Conservation (phyloP, 2,888 invertebrate genomes). For the Drosophila ezoana region DNA sequence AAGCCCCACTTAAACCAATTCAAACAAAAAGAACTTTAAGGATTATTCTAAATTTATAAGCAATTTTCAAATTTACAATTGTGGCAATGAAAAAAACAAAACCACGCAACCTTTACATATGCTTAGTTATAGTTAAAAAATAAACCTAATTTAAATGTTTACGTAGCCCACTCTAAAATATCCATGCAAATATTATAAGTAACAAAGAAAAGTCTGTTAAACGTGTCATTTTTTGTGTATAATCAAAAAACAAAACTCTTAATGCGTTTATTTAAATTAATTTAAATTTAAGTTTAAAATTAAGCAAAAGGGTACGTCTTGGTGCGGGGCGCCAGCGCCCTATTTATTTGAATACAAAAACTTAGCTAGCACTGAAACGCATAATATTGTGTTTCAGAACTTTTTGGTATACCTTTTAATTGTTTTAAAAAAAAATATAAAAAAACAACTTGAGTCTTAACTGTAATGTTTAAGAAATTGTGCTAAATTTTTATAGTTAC, state of each 20-base stretch:
- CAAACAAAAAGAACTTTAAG: conserved; percentile 21
- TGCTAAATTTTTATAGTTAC: conserved; percentile 73
- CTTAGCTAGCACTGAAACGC: conserved; percentile 63
- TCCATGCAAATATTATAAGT: conserved; percentile 42
- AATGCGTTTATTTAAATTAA: conserved; percentile 59
- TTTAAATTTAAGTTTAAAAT: conserved; percentile 54
- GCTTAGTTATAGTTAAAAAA: conserved; percentile 49
- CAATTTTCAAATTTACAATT: conserved; percentile 79
- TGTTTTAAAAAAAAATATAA: conserved; percentile 22
- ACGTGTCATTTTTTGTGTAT: conserved; percentile 76
- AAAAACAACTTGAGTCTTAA: conserved; percentile 37
- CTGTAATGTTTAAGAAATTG: conserved; percentile 63
- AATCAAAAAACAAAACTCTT: conserved; percentile 50
- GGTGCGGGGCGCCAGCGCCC: conserved; percentile 55
- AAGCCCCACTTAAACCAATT: not conserved
- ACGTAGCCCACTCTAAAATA: conserved; percentile 41
- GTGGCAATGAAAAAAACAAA: conserved; percentile 15
- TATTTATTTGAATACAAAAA: conserved; percentile 42
- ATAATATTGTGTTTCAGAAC: conserved; percentile 52
- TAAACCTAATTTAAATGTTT: conserved; percentile 56
- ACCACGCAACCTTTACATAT: conserved; percentile 41
- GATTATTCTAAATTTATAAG: conserved; percentile 81
- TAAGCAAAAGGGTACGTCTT: conserved; percentile 27
- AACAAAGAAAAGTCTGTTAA: conserved; percentile 79
- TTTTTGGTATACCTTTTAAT: conserved; percentile 70